A percentile compares a stretch with the other conserved stretches of the same genome.
Evolutionary conservation across 2,797 vertebrate species (phyloP).

Genomic region (Labeo calbasu): DNA sequence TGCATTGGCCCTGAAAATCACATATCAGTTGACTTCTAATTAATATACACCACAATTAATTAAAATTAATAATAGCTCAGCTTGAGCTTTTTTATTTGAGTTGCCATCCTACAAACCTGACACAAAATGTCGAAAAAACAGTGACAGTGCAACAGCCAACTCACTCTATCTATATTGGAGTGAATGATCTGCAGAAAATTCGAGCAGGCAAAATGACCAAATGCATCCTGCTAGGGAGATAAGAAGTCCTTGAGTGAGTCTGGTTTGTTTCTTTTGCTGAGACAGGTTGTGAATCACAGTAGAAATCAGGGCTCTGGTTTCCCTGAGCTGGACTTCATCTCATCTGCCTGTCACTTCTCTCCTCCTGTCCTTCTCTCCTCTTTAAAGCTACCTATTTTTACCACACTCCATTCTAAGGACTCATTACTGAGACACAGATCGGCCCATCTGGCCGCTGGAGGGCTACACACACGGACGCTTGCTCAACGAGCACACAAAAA

Average conservation of each 20-base stretch:
- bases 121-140: background rate
- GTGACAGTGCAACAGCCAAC: background rate
- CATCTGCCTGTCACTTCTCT: background rate
- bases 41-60: too few species aligned
- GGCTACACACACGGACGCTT: background rate
- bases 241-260: background rate
- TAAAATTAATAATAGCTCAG: too few species aligned
- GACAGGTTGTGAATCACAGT: conserved; percentile 4
- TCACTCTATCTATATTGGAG: background rate
- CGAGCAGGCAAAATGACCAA: background rate
- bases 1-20: too few species aligned
- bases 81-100: background rate
- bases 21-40: too few species aligned
- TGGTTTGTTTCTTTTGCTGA: background rate
- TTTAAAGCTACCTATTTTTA: conserved; percentile 38
- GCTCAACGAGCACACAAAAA: background rate
- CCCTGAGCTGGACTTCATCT: background rate
- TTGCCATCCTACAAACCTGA: background rate
- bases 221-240: background rate
- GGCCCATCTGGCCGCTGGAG: conserved; percentile 3
- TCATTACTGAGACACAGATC: conserved; percentile 37
- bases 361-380: conserved; percentile 18
- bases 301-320: background rate
- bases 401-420: conserved; percentile 13
- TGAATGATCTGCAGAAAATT: background rate